Evolutionary conservation across 2,888 invertebrate species (phyloP), one percentile per base, ranked within the genome.

Genomic region (Drosophila neotestacea): DNA sequence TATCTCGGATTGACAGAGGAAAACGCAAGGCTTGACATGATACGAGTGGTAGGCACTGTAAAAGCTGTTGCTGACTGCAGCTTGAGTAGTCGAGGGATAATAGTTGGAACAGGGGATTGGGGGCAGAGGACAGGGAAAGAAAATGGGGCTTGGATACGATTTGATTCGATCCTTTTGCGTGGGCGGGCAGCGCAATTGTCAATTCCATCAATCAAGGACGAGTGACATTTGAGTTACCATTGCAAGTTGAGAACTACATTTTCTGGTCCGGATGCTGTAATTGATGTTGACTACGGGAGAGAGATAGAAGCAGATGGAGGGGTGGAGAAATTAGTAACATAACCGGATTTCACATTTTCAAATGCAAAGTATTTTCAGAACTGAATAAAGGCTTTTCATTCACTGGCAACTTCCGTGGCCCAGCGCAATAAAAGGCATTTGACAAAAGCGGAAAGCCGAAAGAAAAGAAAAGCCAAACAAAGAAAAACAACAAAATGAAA

Each of bases 161-260:
- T 48, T 58, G 58, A 46, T 44, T 28, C n/a, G 30, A 30, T 6
- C 4, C 42, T 32, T 32, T 44, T 55, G 59, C 50, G 64, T 56
- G 68, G 72, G 67, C 70, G 67, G 77, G 66, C 63, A 61, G 73
- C 74, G 59, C 89, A 81, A 73, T 89, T 87, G 85, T 89, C 88
- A 79, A 85, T 72, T 69, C 77, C 79, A 85, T 85, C 85, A 85
- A 89, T 85, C 89, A 89, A 77, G 22, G 39, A 48, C 16, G 77
- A 85, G 50, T 85, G 85, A 88, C 85, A 87, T 81, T 75, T 64
- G 71, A 78, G 82, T 71, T 72, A 62, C 70, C 85, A 63, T 51
- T 70, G 67, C 63, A 59, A 69, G 68, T 59, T 62, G 68, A 72
- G 77, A 75, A 61, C 77, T 83, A 68, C 63, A 65, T 67, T 73